phyloP scores from a whole-genome alignment of 2,888 invertebrate genomes.

The Spatulosminthurus flaviceps region DNA sequence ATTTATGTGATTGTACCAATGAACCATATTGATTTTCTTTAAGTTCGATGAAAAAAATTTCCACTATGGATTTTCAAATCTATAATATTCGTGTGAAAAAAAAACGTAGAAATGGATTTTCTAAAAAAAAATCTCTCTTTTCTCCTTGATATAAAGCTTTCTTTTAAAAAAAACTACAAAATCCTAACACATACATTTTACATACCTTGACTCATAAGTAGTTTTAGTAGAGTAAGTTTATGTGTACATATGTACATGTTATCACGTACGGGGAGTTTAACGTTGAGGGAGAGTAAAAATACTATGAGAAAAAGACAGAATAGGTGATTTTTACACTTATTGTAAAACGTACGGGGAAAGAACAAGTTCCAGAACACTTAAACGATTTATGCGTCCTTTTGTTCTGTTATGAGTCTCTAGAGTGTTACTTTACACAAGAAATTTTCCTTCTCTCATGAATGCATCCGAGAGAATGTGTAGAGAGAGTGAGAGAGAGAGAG shows the following conservation, averaged over 20 bases:
- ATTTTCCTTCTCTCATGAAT: constrained; percentile 40
- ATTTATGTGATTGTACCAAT: constrained; percentile 42
- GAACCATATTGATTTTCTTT: constrained; percentile 33
- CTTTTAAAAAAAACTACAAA: too few species aligned
- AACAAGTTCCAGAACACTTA: constrained; percentile 34
- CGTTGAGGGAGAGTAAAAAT: background rate
- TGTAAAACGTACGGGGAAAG: constrained; percentile 33
- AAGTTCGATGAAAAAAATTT: constrained; percentile 12
- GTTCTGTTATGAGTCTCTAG: constrained; percentile 41
- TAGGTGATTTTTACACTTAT: constrained; percentile 39
- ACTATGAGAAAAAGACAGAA: background rate
- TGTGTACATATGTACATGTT: background rate
- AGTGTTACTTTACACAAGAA: constrained; percentile 35
- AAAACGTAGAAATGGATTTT: too few species aligned
- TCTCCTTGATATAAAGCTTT: too few species aligned
- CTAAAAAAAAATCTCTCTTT: too few species aligned
- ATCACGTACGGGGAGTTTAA: background rate
- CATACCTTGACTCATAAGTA: too few species aligned
- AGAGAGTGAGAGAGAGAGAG: background rate
- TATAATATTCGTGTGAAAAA: background rate
- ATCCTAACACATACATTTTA: too few species aligned
- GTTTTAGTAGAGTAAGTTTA: too few species aligned
- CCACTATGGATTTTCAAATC: background rate
- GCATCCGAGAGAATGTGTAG: background rate
- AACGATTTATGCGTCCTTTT: constrained; percentile 45